Conservation (phyloP, 2,113 vertebrate species). For the Myiagra hebetior region DNA sequence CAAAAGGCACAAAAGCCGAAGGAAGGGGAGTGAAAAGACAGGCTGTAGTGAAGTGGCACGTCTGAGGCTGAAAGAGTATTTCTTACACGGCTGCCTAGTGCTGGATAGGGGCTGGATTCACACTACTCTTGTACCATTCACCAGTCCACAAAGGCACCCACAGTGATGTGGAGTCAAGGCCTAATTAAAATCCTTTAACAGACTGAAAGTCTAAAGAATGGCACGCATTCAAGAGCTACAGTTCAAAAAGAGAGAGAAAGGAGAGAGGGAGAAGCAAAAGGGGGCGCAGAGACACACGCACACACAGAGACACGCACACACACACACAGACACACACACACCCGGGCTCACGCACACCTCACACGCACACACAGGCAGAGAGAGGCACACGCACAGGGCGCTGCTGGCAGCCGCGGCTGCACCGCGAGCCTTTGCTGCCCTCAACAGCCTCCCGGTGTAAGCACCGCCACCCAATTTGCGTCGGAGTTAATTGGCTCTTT, state of each 20-base stretch:
- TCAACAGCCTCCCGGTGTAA: conserved; percentile 85
- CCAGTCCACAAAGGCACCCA: conserved; percentile 76
- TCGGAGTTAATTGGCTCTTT: conserved; percentile 97
- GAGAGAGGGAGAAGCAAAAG: not conserved
- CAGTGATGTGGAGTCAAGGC: conserved; percentile 79
- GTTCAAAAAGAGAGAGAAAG: conserved; percentile 46
- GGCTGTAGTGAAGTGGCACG: conserved; percentile 80
- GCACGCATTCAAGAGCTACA: conserved; percentile 65
- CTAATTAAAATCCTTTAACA: conserved; percentile 88
- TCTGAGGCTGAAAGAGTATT: conserved; percentile 79
- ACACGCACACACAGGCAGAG: not conserved
- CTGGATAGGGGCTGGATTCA: conserved; percentile 74
- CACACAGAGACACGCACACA: too few species aligned
- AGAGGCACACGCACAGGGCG: not conserved
- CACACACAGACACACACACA: not conserved
- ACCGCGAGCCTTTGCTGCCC: conserved; percentile 80
- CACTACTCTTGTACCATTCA: conserved; percentile 79
- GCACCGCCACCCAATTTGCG: conserved; percentile 87
- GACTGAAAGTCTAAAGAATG: conserved; percentile 70
- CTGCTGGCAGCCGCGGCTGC: conserved; percentile 63
- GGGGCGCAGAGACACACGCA: not conserved
- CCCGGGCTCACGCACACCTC: not conserved
- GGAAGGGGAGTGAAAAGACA: conserved; percentile 78
- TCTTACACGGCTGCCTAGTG: conserved; percentile 71
- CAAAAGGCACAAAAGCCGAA: conserved; percentile 82